phyloP scores from a whole-genome alignment of 35 echinoderm and acorn worm species.

The Apostichopus parvimensis region DNA sequence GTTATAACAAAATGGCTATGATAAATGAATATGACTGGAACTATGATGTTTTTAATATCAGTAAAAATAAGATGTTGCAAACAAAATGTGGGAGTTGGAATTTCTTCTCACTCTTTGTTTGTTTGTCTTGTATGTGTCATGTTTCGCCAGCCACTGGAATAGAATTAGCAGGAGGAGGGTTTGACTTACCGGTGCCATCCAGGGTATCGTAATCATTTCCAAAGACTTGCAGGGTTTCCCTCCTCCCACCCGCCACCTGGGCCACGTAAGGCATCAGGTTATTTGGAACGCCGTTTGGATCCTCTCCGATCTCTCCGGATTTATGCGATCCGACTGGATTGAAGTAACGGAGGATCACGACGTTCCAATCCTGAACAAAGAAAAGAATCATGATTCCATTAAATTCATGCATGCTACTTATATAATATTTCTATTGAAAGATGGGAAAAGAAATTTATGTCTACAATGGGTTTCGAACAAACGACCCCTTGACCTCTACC shows the following conservation, averaged over 20 bases:
- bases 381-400: background rate
- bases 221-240: conserved; percentile 77
- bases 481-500: too few relatives aligned
- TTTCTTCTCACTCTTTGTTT: too few relatives aligned
- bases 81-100: background rate
- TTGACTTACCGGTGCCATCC: conserved; percentile 88
- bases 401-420: too few relatives aligned
- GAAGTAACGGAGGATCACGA: conserved; percentile 89
- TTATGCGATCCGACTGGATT: conserved; percentile 94
- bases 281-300: conserved; percentile 72
- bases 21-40: too few relatives aligned
- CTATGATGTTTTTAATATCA: too few relatives aligned
- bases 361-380: conserved; percentile 73
- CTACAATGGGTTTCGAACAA: too few relatives aligned
- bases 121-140: background rate
- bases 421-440: too few relatives aligned
- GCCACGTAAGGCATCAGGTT: conserved; percentile 88
- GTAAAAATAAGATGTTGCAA: too few relatives aligned
- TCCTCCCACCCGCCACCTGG: conserved; percentile 80
- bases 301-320: conserved; percentile 86
- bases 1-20: too few relatives aligned
- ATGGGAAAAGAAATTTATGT: too few relatives aligned
- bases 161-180: background rate
- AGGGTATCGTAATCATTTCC: conserved; percentile 93
- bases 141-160: conserved; percentile 73